phyloP scores from a whole-genome alignment of 2,888 invertebrate species.

The Drosophila ustulata region DNA sequence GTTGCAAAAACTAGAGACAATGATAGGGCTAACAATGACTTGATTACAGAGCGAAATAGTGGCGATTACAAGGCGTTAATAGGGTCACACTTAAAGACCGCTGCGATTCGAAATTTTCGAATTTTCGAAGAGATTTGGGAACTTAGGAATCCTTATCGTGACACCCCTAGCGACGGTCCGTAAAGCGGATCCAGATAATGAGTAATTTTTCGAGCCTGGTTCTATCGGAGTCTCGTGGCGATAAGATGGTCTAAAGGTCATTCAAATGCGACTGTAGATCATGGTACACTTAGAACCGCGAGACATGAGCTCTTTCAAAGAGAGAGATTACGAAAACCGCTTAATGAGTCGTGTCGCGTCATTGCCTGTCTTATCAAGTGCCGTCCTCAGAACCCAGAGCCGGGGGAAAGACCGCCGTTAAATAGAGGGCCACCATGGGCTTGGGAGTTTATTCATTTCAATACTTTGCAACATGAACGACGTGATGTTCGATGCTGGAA shows the following conservation, averaged over 20 bases:
- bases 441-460: constrained; percentile 44
- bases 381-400: not conserved
- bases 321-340: constrained; percentile 26
- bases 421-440: constrained; percentile 35
- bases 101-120: not conserved
- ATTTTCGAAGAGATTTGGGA: not conserved
- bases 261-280: constrained; percentile 21
- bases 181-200: constrained; percentile 21
- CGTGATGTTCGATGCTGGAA: constrained; percentile 23
- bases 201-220: constrained; percentile 13
- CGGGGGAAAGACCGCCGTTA: constrained; percentile 34
- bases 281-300: constrained; percentile 15
- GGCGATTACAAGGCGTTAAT: not conserved
- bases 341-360: constrained; percentile 5
- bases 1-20: not conserved
- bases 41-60: not conserved
- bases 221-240: constrained; percentile 14
- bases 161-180: not conserved
- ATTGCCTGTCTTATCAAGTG: constrained; percentile 29
- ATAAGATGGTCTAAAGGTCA: constrained; percentile 58
- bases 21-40: not conserved
- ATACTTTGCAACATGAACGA: constrained; percentile 53
- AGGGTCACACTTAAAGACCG: not conserved
- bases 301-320: constrained; percentile 9
- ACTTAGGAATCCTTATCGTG: constrained; percentile 3